These are phyloP conservation scores for Heteronetta atricapilla DNA, from an alignment of 2,113 vertebrate species.

Conservation along the genomic window DNA sequence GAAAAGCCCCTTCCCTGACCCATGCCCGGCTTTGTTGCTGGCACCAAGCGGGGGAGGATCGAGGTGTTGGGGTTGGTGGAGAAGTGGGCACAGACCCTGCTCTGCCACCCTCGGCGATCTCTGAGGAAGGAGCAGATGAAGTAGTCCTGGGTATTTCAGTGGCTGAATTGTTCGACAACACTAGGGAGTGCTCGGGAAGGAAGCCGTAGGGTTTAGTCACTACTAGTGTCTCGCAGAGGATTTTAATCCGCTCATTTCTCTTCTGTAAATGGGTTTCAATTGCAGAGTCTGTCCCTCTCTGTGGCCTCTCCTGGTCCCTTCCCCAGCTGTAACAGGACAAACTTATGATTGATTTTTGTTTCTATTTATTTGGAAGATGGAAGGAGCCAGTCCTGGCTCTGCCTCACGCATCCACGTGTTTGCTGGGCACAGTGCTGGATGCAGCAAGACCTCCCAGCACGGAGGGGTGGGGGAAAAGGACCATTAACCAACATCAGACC, in stretches of 20 bases:
- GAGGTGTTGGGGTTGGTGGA: neutral
- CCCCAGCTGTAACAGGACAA: neutral
- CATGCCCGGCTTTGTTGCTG: neutral
- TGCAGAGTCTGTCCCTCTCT: neutral
- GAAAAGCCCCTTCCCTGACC: neutral
- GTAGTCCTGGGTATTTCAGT: neutral
- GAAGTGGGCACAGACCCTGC: neutral
- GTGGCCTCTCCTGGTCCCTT: neutral
- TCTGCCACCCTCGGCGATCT: fast-evolving
- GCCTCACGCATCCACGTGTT: neutral
- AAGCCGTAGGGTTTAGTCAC: neutral
- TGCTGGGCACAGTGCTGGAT: neutral
- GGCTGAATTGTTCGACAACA: neutral
- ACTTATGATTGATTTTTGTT: conserved; percentile 47
- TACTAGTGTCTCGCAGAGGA: neutral
- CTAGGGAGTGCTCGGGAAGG: neutral
- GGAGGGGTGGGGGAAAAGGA: conserved; percentile 68
- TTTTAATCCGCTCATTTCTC: neutral
- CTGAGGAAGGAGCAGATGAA: neutral
- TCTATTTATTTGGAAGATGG: conserved; percentile 68
- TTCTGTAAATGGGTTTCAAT: neutral
- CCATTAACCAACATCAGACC: conserved; percentile 73
- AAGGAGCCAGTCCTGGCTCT: neutral
- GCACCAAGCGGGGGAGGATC: neutral
- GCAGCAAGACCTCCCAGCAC: neutral